Evolutionary conservation across 2,888 invertebrate genomes (phyloP), one percentile per base, ranked within the genome.

Genomic region (Nephrocerus scutellatus): DNA sequence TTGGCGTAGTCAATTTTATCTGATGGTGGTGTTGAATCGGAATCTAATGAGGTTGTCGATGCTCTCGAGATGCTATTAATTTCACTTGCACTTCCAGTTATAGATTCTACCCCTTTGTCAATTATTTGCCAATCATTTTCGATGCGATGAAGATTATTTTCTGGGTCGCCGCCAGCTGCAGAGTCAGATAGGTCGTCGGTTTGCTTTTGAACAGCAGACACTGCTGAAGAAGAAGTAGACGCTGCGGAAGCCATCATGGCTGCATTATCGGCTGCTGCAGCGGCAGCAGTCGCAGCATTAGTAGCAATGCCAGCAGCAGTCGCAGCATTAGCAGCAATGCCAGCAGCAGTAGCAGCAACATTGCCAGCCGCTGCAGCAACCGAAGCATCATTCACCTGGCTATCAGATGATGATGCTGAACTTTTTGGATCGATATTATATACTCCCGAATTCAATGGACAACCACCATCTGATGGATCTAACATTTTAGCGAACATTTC

Each of bases 401-500:
- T 24, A 20, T 41, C 32, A 7, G 41, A n/a, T n/a, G n/a, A n/a
- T n/a, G n/a, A n/a, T n/a, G n/a, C n/a, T n/a, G 46, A 48, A 15
- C 26, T 29, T 12, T 45, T 46, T 16, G 30, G 13, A 6, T 6
- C 18, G 6, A n/a, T 16, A n/a, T 8, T 13, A 30, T 15, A 10
- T 9, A 6, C 30, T n/a, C 30, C 15, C 7, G 8, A n/a, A n/a
- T n/a, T 16, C 8, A 31, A 31, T 4, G 36, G 28, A 13, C 31
- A 28, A 26, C 19, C 33, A 2, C 37, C 43, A 18, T 57, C 61
- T 29, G 50, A 46, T 3, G 67, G 65, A 47, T 64, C 66, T 15
- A 66, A 50, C 47, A 68, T 60, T 49, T 65, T 66, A 23, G 61
- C 58, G 35, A 66, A 64, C 61, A 68, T 62, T 48, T 65, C 62